Evolutionary conservation across 1,140 invertebrate species (phyloP).

Genomic region (Samia ricini): DNA sequence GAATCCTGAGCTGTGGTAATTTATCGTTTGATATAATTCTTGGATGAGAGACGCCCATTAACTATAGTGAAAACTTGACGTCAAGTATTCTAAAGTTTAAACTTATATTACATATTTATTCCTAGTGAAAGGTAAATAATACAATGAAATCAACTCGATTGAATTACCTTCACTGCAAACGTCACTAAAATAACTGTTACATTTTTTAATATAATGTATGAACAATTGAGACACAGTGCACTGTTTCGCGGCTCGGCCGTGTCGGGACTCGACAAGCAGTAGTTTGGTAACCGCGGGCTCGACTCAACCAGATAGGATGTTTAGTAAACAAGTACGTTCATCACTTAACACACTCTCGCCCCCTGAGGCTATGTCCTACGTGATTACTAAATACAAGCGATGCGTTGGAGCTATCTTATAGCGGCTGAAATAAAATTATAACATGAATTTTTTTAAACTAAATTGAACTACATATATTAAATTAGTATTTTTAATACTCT

Average conservation of each 20-base stretch:
- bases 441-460: too few species aligned
- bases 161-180: not conserved
- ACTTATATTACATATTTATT: too few species aligned
- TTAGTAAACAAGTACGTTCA: not conserved
- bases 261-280: not conserved
- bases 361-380: not conserved
- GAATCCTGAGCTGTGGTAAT: too few species aligned
- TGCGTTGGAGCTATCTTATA: not conserved
- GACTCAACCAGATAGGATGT: not conserved
- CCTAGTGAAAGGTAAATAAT: too few species aligned
- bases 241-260: not conserved
- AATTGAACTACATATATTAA: too few species aligned
- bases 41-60: too few species aligned
- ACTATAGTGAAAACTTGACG: too few species aligned
- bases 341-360: not conserved
- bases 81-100: too few species aligned
- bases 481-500: too few species aligned
- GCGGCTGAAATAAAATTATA: not conserved
- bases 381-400: not conserved
- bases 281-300: not conserved
- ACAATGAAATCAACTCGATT: too few species aligned
- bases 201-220: not conserved
- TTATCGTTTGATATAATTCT: too few species aligned
- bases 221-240: not conserved
- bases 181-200: not conserved